phyloP scores from a whole-genome alignment of 2,797 vertebrate species.

The Tapirus indicus region DNA sequence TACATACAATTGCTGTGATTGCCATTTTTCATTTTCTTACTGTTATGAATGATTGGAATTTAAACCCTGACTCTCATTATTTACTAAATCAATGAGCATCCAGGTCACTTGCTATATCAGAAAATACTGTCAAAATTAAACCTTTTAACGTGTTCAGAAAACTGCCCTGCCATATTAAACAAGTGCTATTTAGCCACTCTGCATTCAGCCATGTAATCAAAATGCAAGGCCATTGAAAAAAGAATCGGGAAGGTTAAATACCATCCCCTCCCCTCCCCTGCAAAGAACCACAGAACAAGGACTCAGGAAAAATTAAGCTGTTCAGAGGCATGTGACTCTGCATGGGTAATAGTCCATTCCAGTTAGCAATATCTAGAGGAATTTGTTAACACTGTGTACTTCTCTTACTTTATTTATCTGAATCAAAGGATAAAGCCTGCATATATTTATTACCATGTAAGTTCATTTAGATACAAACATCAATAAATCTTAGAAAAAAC shows the following conservation, averaged over 20 bases:
- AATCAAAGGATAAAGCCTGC: constrained; percentile 61
- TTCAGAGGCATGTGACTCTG: not conserved
- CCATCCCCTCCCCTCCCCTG: no score
- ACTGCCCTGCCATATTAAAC: not conserved
- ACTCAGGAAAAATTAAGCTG: not conserved
- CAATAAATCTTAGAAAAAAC: constrained; percentile 58
- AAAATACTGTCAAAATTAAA: not conserved
- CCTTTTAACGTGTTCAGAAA: not conserved
- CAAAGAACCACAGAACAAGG: not conserved
- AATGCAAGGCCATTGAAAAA: not conserved
- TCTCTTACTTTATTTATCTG: constrained; percentile 77
- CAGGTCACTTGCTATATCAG: not conserved
- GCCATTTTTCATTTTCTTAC: not conserved
- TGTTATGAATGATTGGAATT: not conserved
- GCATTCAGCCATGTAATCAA: not conserved
- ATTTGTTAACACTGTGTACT: not conserved
- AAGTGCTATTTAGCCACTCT: not conserved
- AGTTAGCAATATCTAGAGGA: not conserved
- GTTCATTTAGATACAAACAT: constrained; percentile 62
- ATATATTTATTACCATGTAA: constrained; percentile 65
- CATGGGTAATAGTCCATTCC: not conserved
- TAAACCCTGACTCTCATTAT: constrained; percentile 36
- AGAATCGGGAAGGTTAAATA: not conserved
- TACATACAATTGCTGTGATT: not conserved
- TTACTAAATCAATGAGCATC: not conserved